Evolutionary conservation across 2,888 invertebrate species (phyloP), one percentile per base, ranked within the genome.

Genomic region (Rhopalosiphum nymphaeae): DNA sequence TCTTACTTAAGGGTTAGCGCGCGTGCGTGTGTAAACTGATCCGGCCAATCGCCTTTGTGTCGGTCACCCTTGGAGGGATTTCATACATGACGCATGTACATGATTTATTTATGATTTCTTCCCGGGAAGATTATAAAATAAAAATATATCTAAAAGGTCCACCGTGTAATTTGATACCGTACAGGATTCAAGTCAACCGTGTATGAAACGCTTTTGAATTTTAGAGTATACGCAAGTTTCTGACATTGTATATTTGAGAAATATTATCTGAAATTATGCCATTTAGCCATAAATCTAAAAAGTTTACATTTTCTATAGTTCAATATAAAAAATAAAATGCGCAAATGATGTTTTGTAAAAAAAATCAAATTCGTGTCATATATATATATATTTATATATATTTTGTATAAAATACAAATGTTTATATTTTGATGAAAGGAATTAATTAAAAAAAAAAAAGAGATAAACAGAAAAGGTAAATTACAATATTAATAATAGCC

Each of bases 51-150:
- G 91, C 78, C 36, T 89, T 89, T 85, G 84, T 85, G 61, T 49
- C 10, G 90, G 86, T 49, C 90, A 86, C 94, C 89, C 93, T 89
- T 44, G 89, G 89, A 36, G 89, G 53, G 93, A 88, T 78, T 84
- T 44, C 84, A 49, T 46, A 93, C 88, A 93, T 86, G 90, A 94
- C 94, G 94, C 90, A 44, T 56, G 89, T 91, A 56, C 94, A 94
- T 94, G 94, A 94, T 94, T 91, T 94, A 94, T 94, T 94, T 94
- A 94, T 86, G 94, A 94, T 94, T 94, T 84, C 78, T 93, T 89
- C 88, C 89, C 89, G 89, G 26, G 16, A 86, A 90, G 89, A 94
- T 91, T 90, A 94, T 91, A 85, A 90, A 94, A 94, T 86, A 94
- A 91, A 91, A 90, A 85, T 29, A 93, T 25, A 93, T 25, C 44